These are phyloP conservation scores for Eudemis profundana DNA, from an alignment of 2,888 invertebrate genomes.

Conservation along the genomic window DNA sequence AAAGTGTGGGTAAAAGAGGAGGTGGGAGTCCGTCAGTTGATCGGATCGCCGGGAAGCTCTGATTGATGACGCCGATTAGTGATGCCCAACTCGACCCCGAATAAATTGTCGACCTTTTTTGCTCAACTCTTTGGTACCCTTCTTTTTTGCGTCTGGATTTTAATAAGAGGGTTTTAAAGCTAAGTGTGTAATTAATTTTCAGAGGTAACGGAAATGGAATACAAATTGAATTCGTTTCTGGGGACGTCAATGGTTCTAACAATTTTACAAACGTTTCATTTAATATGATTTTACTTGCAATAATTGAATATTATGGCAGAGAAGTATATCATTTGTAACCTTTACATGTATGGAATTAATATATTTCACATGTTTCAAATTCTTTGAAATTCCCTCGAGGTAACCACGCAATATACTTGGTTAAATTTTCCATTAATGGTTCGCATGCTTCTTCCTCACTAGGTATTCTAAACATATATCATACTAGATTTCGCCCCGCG, in stretches of 20 bases:
- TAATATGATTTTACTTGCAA: not conserved
- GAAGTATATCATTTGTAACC: too few species aligned
- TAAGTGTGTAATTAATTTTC: slow-evolving; percentile 42
- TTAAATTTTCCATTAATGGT: too few species aligned
- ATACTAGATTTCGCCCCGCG: too few species aligned
- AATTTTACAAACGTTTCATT: slow-evolving; percentile 5
- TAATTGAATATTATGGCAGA: too few species aligned
- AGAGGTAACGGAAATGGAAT: slow-evolving; percentile 36
- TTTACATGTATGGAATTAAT: too few species aligned
- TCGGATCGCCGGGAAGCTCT: slow-evolving; percentile 77
- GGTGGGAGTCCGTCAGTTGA: slow-evolving; percentile 74
- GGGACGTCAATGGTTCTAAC: slow-evolving; percentile 8
- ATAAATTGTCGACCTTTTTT: slow-evolving; percentile 83
- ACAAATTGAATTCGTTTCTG: slow-evolving; percentile 33
- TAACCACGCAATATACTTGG: too few species aligned
- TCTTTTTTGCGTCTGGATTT: slow-evolving; percentile 60
- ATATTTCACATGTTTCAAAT: too few species aligned
- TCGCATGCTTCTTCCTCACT: too few species aligned
- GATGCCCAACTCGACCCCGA: slow-evolving; percentile 80
- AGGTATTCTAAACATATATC: too few species aligned
- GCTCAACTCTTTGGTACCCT: slow-evolving; percentile 65
- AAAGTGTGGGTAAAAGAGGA: slow-evolving; percentile 52
- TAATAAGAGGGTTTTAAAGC: slow-evolving; percentile 50
- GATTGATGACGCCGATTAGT: slow-evolving; percentile 85
- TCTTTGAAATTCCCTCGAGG: too few species aligned